These are phyloP conservation scores for Eptesicus fuscus DNA, from an alignment of 2,113 vertebrate genomes.

Conservation along the genomic window DNA sequence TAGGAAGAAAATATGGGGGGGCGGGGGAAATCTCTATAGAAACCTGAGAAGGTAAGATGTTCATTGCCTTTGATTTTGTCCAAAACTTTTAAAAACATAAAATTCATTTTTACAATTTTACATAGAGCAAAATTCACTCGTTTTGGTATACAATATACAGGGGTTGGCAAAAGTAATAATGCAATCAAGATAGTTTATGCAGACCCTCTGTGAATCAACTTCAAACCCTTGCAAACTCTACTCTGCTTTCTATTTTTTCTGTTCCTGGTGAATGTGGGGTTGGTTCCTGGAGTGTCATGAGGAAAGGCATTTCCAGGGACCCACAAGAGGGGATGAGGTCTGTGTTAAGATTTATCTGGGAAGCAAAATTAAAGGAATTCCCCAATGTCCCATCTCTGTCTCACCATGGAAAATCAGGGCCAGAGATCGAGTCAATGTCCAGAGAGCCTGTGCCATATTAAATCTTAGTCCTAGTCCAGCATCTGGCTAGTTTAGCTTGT, in stretches of 20 bases:
- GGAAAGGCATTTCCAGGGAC: not conserved
- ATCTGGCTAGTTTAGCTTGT: too few relatives aligned
- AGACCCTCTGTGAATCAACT: not conserved
- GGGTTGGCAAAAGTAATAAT: not conserved
- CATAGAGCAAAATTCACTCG: not conserved
- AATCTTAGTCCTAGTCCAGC: too few relatives aligned
- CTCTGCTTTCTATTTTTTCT: not conserved
- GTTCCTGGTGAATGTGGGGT: not conserved
- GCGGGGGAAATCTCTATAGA: not conserved
- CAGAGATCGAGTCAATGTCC: too few relatives aligned
- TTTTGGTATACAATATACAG: not conserved
- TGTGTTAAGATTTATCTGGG: too few relatives aligned
- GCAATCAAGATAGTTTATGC: not conserved
- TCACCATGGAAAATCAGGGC: too few relatives aligned
- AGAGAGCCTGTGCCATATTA: too few relatives aligned
- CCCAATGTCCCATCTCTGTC: too few relatives aligned
- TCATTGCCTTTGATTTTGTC: conserved; percentile 14
- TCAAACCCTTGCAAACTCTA: not conserved
- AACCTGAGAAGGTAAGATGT: not conserved
- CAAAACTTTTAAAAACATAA: not conserved
- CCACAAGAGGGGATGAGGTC: too few relatives aligned
- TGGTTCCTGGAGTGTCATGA: not conserved
- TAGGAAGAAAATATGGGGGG: not conserved
- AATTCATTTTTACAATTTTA: not conserved
- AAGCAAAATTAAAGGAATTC: too few relatives aligned